Evolutionary conservation across 2,888 invertebrate species (phyloP).

Genomic region (Argyra leucocephala): DNA sequence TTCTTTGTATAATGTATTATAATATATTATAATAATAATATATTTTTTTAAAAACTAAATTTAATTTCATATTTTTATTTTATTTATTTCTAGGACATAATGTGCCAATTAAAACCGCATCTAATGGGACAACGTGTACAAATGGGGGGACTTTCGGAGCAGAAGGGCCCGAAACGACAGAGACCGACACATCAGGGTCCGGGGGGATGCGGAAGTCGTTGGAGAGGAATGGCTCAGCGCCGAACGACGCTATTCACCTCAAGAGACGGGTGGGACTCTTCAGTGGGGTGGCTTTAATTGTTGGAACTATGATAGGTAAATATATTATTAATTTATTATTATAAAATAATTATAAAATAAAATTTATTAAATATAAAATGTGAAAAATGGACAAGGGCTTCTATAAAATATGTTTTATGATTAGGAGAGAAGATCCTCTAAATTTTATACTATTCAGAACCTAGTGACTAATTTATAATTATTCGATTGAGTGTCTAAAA

Average conservation of each 20-base stretch:
- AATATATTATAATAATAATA: too few relatives aligned
- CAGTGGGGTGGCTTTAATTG: constrained; percentile 98
- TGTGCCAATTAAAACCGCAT: constrained; percentile 45
- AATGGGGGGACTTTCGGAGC: constrained; percentile 43
- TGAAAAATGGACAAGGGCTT: too few relatives aligned
- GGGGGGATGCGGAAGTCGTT: constrained; percentile 49
- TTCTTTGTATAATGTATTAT: not conserved
- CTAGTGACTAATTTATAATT: too few relatives aligned
- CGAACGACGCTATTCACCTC: constrained; percentile 96
- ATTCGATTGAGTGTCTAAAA: too few relatives aligned
- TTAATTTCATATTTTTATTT: constrained; percentile 11
- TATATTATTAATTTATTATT: constrained; percentile 22
- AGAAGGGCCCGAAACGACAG: constrained; percentile 46
- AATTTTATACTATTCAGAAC: too few relatives aligned
- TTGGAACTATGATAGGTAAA: constrained; percentile 94
- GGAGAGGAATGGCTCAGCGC: constrained; percentile 88
- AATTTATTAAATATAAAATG: too few relatives aligned
- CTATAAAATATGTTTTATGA: too few relatives aligned
- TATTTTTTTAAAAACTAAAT: too few relatives aligned
- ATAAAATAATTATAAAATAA: too few relatives aligned
- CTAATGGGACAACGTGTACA: constrained; percentile 43
- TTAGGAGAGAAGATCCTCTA: too few relatives aligned
- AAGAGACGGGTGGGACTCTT: constrained; percentile 98
- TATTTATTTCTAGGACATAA: constrained; percentile 38
- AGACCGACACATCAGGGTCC: constrained; percentile 47